Evolutionary conservation across 2,888 invertebrate genomes (phyloP), one percentile per base, ranked within the genome.

Genomic region (Ophion slaviceki): DNA sequence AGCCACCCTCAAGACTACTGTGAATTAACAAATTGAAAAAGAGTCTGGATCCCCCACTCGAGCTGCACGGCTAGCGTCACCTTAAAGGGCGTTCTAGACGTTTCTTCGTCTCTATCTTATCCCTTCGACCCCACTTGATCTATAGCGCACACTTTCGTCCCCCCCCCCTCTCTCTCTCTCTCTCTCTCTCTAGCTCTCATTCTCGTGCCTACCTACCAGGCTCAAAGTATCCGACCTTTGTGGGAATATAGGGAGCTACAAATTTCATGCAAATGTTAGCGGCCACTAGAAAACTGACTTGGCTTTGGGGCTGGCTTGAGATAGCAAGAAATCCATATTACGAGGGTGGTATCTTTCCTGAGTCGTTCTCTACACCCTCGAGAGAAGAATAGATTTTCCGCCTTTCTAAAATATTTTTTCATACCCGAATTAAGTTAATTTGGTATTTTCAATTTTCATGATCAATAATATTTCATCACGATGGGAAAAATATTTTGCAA

Each of bases 21-120:
- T 90, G 92, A 92, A 92, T 93, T 92, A 92, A 93, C 92, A 92
- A 92, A 93, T 93, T 93, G 92, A 93, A 92, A 93, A 90, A 92
- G 92, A 89, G 89, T 89, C 87, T 87, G 87, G 88, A 61, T 83
- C 85, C 88, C 89, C 89, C 14, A 53, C 14, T 87, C 85, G 85
- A 32, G 87, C 86, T 62, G 20, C 47, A 47, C 78, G 45, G 36
- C 47, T 72, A 40, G 53, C 84, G 64, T 82, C 78, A 80, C 88
- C 88, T 89, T 90, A 90, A 92, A 92, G 90, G 24, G 71, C 10
- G 53, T 64, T 74, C 66, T 47, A 59, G 64, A 66, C 64, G 85
- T 85, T 86, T 82, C 82, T 82, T 81, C 59, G 78, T 80, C 80
- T 85, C 45, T 67, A 68, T 71, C 71, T 77, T 79, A 66, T 76